Conservation (phyloP, 1,140 invertebrate species). For the Drosophila setifemur region DNA sequence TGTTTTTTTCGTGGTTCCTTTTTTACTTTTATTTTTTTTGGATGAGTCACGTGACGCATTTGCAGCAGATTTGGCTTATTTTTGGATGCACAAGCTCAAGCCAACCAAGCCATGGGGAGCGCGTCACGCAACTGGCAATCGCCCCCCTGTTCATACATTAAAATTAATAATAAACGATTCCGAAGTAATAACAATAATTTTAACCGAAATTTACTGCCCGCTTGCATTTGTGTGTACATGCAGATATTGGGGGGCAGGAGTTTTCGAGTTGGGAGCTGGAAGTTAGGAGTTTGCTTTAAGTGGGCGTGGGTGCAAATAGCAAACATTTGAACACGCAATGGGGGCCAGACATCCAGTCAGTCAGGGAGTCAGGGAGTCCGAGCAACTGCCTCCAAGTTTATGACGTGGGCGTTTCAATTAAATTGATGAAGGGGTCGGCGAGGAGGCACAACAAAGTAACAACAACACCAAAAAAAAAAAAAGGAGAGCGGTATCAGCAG, state of each 20-base stretch:
- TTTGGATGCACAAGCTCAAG: constrained; percentile 56
- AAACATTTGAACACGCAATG: constrained; percentile 78
- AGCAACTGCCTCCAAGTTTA: constrained; percentile 63
- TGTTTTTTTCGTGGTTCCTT: neutral
- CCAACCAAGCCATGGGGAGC: constrained; percentile 43
- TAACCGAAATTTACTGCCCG: constrained; percentile 72
- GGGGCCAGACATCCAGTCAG: constrained; percentile 31
- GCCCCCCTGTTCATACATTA: constrained; percentile 60
- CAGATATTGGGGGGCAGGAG: constrained; percentile 18
- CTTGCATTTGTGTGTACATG: constrained; percentile 35
- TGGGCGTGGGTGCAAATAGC: constrained; percentile 77
- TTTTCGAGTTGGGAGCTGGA: constrained; percentile 8
- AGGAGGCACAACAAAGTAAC: no score
- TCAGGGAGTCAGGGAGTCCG: constrained; percentile 22
- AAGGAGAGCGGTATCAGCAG: constrained; percentile 42
- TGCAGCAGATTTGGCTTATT: constrained; percentile 50
- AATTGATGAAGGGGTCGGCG: constrained; percentile 46
- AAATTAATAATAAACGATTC: constrained; percentile 81
- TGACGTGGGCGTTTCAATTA: constrained; percentile 79
- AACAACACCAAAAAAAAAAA: no score
- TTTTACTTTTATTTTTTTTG: neutral
- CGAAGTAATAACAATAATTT: constrained; percentile 80
- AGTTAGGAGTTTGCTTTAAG: constrained; percentile 49
- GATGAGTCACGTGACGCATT: constrained; percentile 76
- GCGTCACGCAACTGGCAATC: constrained; percentile 49